A percentile compares a stretch with the other conserved stretches of the same genome.
Conservation (phyloP, 2,888 invertebrate species). For the Drosophila vallismaia region DNA sequence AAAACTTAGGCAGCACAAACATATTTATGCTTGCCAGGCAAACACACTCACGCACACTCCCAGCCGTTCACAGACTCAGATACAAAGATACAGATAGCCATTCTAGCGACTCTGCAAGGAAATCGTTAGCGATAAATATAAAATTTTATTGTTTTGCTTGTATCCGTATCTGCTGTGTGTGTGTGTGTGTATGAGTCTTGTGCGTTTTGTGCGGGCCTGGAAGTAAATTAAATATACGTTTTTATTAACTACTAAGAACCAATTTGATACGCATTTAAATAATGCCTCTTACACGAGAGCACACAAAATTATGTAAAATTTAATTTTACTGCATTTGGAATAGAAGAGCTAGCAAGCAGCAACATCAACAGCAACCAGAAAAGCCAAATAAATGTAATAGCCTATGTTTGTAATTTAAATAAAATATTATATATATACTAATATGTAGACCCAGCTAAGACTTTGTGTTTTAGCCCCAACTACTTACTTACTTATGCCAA, state of each 20-base stretch:
- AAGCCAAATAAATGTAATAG: constrained; percentile 75
- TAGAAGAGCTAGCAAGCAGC: constrained; percentile 1
- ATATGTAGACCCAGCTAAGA: constrained; percentile 15
- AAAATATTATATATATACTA: constrained; percentile 34
- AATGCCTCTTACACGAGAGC: constrained; percentile 58
- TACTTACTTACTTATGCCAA: constrained; percentile 79
- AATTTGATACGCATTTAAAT: constrained; percentile 79
- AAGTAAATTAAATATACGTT: constrained; percentile 80
- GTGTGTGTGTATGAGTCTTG: constrained; percentile 11
- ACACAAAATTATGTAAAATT: constrained; percentile 70
- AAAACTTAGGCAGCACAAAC: constrained; percentile 47
- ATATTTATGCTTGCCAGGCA: constrained; percentile 66
- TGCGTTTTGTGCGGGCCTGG: constrained; percentile 35
- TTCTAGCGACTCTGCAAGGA: constrained; percentile 55
- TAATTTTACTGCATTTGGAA: constrained; percentile 61
- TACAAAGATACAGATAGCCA: constrained; percentile 13
- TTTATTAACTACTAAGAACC: constrained; percentile 80
- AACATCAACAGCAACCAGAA: constrained; percentile 33
- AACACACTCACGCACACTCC: constrained; percentile 27
- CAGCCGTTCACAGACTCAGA: constrained; percentile 2
- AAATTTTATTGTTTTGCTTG: constrained; percentile 79
- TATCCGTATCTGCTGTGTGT: constrained; percentile 42
- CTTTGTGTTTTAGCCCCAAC: constrained; percentile 49
- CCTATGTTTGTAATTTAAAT: constrained; percentile 42
- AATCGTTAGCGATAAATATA: constrained; percentile 80